Evolutionary conservation across 2,888 invertebrate genomes (phyloP).

Genomic region (Deroplatys truncata): DNA sequence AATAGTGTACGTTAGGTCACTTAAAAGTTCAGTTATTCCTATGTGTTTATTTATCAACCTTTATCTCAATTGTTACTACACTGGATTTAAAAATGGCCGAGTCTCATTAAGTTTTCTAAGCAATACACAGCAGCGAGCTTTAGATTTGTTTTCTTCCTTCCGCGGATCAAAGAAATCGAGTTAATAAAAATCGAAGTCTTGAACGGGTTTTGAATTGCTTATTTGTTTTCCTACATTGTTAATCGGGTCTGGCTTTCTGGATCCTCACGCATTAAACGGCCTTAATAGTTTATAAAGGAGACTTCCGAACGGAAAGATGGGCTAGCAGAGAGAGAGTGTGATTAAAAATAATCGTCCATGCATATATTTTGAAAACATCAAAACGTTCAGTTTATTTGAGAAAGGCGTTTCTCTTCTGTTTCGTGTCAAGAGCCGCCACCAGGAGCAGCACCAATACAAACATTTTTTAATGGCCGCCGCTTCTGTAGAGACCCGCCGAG

Average conservation of each 20-base stretch:
- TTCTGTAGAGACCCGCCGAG: slow-evolving; percentile 5
- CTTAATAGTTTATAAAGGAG: background rate
- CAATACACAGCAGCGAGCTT: background rate
- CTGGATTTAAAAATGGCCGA: no score
- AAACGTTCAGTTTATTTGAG: slow-evolving; percentile 15
- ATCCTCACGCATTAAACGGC: background rate
- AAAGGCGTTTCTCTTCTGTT: background rate
- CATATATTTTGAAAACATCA: slow-evolving; percentile 15
- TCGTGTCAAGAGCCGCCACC: slow-evolving; percentile 7
- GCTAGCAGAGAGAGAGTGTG: background rate
- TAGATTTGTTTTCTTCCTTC: background rate
- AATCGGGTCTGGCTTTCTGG: background rate
- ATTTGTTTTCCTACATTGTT: background rate
- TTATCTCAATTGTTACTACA: no score
- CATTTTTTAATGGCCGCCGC: slow-evolving; percentile 10
- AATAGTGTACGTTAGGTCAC: no score
- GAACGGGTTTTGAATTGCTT: background rate
- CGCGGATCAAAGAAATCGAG: background rate
- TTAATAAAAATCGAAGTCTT: background rate
- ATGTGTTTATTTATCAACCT: no score
- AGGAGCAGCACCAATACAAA: slow-evolving; percentile 1
- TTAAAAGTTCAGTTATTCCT: no score
- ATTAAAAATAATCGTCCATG: slow-evolving; percentile 5
- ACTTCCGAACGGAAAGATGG: background rate
- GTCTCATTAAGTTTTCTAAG: no score